Percentiles rank a stretch among this genome's conserved stretches.
These are phyloP conservation scores for Taenaris catops DNA, from an alignment of 2,888 invertebrate genomes.

Conservation along the genomic window DNA sequence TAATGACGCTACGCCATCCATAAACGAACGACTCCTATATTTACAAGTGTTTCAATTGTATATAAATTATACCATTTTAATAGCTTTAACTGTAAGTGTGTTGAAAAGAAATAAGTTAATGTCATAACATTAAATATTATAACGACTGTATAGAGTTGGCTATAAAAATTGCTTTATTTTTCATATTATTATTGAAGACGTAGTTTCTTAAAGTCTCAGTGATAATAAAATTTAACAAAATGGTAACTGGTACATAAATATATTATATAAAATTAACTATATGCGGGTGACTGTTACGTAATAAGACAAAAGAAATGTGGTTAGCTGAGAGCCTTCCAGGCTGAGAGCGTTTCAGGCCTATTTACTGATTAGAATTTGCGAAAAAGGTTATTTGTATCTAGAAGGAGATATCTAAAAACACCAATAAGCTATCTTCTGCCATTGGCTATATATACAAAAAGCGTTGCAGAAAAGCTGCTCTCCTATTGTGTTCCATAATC, in stretches of 20 bases:
- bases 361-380: too few species aligned
- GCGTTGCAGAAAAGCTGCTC: too few species aligned
- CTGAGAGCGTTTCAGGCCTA: too few species aligned
- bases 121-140: conserved; percentile 1
- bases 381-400: too few species aligned
- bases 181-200: conserved; percentile 29
- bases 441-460: too few species aligned
- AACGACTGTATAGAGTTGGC: conserved; percentile 7
- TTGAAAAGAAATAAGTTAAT: too few species aligned
- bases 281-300: conserved; percentile 52
- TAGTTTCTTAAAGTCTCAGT: too few species aligned
- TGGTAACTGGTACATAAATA: conserved; percentile 34
- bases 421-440: too few species aligned
- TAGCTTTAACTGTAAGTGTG: too few species aligned
- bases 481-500: too few species aligned
- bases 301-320: conserved; percentile 30
- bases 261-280: conserved; percentile 36
- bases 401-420: too few species aligned
- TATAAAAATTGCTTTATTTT: conserved; percentile 13
- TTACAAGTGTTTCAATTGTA: conserved; percentile 1
- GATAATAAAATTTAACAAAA: conserved; percentile 49
- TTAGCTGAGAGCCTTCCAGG: conserved; percentile 2
- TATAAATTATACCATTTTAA: conserved; percentile 1
- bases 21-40: conserved; percentile 2
- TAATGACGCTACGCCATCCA: conserved; percentile 9